A percentile compares a stretch with the other conserved stretches of the same genome.
Conservation (phyloP, 1,140 invertebrate species). For the Zelostemma sp. region DNA sequence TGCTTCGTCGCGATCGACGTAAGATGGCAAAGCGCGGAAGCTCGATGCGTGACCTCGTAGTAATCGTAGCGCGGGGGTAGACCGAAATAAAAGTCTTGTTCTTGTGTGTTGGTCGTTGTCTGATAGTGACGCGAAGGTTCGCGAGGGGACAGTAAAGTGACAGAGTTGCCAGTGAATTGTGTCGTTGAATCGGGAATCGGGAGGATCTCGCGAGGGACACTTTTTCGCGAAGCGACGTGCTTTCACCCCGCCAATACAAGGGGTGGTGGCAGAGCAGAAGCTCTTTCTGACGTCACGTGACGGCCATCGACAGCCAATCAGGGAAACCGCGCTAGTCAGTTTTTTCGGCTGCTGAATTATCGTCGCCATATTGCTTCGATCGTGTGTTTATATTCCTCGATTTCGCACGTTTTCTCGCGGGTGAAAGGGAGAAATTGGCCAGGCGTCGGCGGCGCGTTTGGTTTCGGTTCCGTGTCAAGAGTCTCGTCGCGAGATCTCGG, state of each 20-base stretch:
- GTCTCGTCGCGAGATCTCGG: constrained; percentile 46
- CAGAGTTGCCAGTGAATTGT: too few species aligned
- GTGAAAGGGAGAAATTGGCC: constrained; percentile 30
- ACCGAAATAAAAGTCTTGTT: too few species aligned
- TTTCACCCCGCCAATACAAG: too few species aligned
- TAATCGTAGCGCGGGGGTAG: too few species aligned
- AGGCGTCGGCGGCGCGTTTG: constrained; percentile 19
- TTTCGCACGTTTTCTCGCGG: constrained; percentile 49
- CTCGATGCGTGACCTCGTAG: too few species aligned
- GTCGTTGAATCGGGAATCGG: too few species aligned
- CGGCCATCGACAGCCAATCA: constrained; percentile 62
- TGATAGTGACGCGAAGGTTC: too few species aligned
- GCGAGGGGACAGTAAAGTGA: too few species aligned
- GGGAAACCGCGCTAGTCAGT: constrained; percentile 50
- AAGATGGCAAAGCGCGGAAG: too few species aligned
- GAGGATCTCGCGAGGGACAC: too few species aligned
- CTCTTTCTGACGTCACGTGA: constrained; percentile 48
- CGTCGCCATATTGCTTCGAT: constrained; percentile 62
- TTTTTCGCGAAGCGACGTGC: constrained; percentile 7
- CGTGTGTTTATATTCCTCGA: constrained; percentile 61
- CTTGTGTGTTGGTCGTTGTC: too few species aligned
- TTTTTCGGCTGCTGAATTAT: constrained; percentile 61
- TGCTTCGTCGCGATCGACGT: too few species aligned
- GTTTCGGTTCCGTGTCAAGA: constrained; percentile 24
- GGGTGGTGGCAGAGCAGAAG: constrained; percentile 38